A percentile compares a stretch with the other conserved stretches of the same genome.
Evolutionary conservation across 2,888 invertebrate species (phyloP).

Genomic region (Perizoma flavofasciatum): DNA sequence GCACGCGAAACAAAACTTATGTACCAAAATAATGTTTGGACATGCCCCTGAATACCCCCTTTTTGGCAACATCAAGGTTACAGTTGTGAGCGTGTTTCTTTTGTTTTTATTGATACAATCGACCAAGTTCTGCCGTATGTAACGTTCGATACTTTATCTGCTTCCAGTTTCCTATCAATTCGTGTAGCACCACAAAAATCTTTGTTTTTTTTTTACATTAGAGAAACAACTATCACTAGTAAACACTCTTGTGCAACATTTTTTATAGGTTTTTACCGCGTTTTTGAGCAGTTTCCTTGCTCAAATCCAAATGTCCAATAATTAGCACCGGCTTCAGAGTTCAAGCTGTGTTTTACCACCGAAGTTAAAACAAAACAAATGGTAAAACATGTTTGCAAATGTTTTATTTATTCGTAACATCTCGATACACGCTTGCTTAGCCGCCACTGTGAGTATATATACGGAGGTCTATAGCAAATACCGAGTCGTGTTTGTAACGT

Average conservation of each 20-base stretch:
- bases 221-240: not conserved
- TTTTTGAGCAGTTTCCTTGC: too few relatives aligned
- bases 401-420: constrained; percentile 40
- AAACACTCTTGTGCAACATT: too few relatives aligned
- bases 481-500: constrained; percentile 21
- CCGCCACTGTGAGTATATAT: constrained; percentile 18
- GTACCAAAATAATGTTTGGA: too few relatives aligned
- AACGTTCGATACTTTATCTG: not conserved
- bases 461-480: constrained; percentile 37
- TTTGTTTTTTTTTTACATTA: not conserved
- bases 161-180: not conserved
- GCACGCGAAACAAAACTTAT: too few relatives aligned
- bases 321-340: not conserved
- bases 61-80: too few relatives aligned
- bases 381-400: constrained; percentile 49
- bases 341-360: constrained; percentile 41
- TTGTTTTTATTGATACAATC: too few relatives aligned
- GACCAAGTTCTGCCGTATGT: too few relatives aligned
- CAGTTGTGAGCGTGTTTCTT: too few relatives aligned
- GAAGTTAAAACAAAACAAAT: constrained; percentile 35
- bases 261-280: too few relatives aligned
- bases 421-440: constrained; percentile 27
- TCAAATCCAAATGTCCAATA: not conserved
- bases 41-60: too few relatives aligned
- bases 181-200: not conserved